phyloP scores from a whole-genome alignment of 2,797 vertebrate species.

The Epinephelus awoara region DNA sequence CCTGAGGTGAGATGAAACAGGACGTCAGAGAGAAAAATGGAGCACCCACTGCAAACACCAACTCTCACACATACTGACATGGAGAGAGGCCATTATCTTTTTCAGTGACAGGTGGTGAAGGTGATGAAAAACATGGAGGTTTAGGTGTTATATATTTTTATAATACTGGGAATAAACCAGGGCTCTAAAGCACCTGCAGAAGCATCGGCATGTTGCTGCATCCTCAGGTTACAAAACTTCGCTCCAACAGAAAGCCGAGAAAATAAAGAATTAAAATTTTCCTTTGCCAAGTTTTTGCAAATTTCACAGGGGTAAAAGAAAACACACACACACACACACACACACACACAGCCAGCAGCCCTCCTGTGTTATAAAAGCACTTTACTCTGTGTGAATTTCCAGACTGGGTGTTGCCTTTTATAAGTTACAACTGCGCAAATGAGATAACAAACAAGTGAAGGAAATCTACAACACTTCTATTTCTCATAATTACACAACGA shows the following conservation, averaged over 20 bases:
- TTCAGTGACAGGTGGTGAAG: not conserved
- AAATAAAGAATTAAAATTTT: no score
- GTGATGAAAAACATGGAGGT: conserved; percentile 12
- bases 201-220: no score
- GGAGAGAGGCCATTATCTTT: not conserved
- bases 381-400: conserved; percentile 43
- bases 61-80: conserved; percentile 26
- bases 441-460: conserved; percentile 48
- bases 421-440: conserved; percentile 30
- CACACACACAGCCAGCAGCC: not conserved
- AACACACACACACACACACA: no score
- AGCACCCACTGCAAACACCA: conserved; percentile 31
- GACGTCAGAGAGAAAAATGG: conserved; percentile 11
- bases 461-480: conserved; percentile 24
- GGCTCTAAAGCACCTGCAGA: no score
- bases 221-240: no score
- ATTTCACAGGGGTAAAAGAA: no score
- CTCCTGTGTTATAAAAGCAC: not conserved
- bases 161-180: no score
- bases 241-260: no score
- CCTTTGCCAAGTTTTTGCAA: no score
- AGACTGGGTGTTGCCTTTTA: conserved; percentile 53
- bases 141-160: no score
- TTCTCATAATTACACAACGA: not conserved
- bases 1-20: conserved; percentile 61